Base-by-base conservation (phyloP, 2,113 vertebrate species). In the Misgurnus anguillicaudatus region DNA sequence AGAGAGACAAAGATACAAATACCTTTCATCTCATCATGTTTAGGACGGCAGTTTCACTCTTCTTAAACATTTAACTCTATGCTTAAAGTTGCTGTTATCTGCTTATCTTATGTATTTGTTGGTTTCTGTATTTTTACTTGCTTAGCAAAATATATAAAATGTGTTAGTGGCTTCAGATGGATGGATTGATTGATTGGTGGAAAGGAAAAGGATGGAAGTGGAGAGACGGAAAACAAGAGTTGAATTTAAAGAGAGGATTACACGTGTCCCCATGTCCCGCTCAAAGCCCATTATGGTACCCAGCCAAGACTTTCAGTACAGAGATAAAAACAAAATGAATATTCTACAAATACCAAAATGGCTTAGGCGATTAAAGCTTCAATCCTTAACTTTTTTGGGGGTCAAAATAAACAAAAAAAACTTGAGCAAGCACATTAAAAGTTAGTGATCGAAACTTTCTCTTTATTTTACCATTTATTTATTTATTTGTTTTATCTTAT, bases 271-370 rank as follows among this genome's bases (percentile, higher is more conserved):
- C 42, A 5, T 42, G 51, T 77, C 75, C 47, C 80, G 21, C 39
- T 14, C 48, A 72, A 82, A 78, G 36, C 62, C 61, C 62, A 58
- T 72, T 77, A 78, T 47, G n/a, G 24, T 24, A 62, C 38, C 48
- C 19, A 24, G 36, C 58, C 55, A 48, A 57, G 31, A 66, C 57
- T 8, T 75, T 36, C 42, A 45, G 17, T 38, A 10, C 48, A n/a
- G 0, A 45, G 31, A 58, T 19, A 36, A 38, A 55, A 4, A 58
- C 6, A 31, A 60, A 69, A 36, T 68, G 41, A 78, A 42, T 39
- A 38, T 36, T 14, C 9, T 6, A 55, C 48, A 67, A 14, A 4
- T 2, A 5, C 36, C 36, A n/a, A 58, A 45, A 14, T 1, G 70
- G 4, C n/a, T 13, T 8, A n/a, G 53, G 16, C 42, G 10, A 45